phyloP scores from a whole-genome alignment of 2,888 invertebrate genomes.

The Hirtodrosophila confusa region DNA sequence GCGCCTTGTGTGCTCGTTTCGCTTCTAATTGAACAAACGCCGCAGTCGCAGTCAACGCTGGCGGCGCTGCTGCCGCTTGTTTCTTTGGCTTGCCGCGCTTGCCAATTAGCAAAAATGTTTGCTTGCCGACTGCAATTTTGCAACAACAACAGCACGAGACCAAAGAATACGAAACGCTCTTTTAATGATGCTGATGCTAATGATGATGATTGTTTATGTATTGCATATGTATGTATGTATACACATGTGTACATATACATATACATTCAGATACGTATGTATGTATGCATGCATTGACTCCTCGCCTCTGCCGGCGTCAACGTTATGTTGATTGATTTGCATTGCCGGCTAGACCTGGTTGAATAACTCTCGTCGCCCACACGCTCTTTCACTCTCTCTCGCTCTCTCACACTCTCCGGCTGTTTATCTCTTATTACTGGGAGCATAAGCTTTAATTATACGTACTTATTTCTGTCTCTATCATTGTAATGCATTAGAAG shows the following conservation, averaged over 20 bases:
- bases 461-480: background rate
- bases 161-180: constrained; percentile 14
- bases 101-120: constrained; percentile 73
- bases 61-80: constrained; percentile 30
- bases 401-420: background rate
- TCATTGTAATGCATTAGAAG: background rate
- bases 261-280: no score
- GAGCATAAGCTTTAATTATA: background rate
- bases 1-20: no score
- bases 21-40: constrained; percentile 72
- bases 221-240: no score
- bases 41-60: constrained; percentile 20
- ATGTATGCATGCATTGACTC: background rate
- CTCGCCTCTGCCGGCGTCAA: constrained; percentile 8
- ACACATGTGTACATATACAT: no score
- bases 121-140: constrained; percentile 56
- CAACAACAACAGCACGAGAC: constrained; percentile 30
- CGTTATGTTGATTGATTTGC: constrained; percentile 64
- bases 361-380: constrained; percentile 26
- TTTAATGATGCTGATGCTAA: constrained; percentile 12
- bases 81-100: constrained; percentile 39
- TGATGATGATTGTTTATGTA: constrained; percentile 4
- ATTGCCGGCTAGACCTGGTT: constrained; percentile 61
- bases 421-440: no score
- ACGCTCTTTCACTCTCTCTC: constrained; percentile 1